A percentile compares a stretch with the other conserved stretches of the same genome.
These are phyloP conservation scores for Telenomus remus DNA, from an alignment of 1,140 invertebrate species.

Conservation along the genomic window DNA sequence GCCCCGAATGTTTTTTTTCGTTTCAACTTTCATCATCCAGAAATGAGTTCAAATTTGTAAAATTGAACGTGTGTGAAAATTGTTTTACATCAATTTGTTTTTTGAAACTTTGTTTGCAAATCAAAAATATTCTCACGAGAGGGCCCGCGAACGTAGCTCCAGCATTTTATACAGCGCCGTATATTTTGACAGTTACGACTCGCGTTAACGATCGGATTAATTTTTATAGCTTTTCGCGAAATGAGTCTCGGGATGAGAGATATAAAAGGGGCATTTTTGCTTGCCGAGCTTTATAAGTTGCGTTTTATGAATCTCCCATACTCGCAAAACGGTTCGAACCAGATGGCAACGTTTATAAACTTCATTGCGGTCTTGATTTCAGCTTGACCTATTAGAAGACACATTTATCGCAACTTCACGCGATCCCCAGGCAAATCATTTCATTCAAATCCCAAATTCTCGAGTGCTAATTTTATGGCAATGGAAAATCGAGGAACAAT, in stretches of 20 bases:
- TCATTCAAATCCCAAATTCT: not conserved
- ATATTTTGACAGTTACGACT: constrained; percentile 71
- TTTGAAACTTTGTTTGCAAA: too few relatives aligned
- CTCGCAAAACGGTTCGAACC: constrained; percentile 28
- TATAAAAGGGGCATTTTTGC: constrained; percentile 45
- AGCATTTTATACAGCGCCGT: constrained; percentile 58
- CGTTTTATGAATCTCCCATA: constrained; percentile 55
- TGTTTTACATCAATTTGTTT: too few relatives aligned
- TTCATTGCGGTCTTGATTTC: constrained; percentile 26
- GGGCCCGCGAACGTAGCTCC: constrained; percentile 45
- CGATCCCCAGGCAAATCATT: not conserved
- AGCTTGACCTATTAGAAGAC: constrained; percentile 18
- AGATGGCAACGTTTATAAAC: constrained; percentile 45
- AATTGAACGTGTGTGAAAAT: too few relatives aligned
- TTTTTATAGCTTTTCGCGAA: constrained; percentile 67
- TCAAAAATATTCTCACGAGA: constrained; percentile 48
- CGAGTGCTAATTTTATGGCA: too few relatives aligned
- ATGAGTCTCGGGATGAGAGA: constrained; percentile 58
- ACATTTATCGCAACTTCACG: constrained; percentile 16
- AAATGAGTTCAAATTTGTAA: constrained; percentile 10
- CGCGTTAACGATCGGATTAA: constrained; percentile 71
- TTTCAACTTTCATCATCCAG: too few relatives aligned
- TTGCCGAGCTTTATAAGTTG: constrained; percentile 53
- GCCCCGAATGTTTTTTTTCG: too few relatives aligned
- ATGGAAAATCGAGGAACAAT: not conserved